Conservation (phyloP, 2,888 invertebrate genomes). For the Agrochola macilenta region DNA sequence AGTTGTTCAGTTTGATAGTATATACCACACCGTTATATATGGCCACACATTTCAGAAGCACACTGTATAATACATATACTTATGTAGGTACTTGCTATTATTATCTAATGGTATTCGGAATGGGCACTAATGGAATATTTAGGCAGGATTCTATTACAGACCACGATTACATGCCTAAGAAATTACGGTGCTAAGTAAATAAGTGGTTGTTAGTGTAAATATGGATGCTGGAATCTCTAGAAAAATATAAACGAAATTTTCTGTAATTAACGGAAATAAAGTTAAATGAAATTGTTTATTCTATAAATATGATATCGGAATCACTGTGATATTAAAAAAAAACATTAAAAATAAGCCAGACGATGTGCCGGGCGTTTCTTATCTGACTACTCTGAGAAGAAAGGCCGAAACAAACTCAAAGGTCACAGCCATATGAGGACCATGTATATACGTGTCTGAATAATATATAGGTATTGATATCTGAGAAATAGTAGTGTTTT, state of each 20-base stretch:
- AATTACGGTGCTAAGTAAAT: conserved; percentile 5
- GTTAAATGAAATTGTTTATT: too few species aligned
- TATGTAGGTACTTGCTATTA: conserved; percentile 14
- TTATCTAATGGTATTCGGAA: conserved; percentile 35
- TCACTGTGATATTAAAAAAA: too few species aligned
- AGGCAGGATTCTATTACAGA: conserved; percentile 14
- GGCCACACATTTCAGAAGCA: neutral
- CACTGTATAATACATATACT: neutral
- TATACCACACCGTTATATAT: too few species aligned
- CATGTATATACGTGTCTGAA: too few species aligned
- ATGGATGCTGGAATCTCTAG: neutral
- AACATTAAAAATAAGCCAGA: too few species aligned
- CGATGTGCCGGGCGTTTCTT: too few species aligned
- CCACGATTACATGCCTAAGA: conserved; percentile 9
- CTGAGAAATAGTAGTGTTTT: too few species aligned
- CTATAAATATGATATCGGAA: too few species aligned
- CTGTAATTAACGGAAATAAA: neutral
- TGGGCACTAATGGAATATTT: conserved; percentile 32
- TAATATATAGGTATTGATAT: too few species aligned
- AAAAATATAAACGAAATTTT: neutral
- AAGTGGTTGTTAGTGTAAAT: conserved; percentile 8
- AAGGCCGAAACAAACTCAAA: too few species aligned
- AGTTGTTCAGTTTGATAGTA: neutral
- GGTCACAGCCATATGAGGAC: too few species aligned
- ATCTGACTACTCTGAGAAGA: too few species aligned